A percentile compares a stretch with the other conserved stretches of the same genome.
These are phyloP conservation scores for Myodes glareolus DNA, from an alignment of 2,113 vertebrate genomes.

Conservation along the genomic window DNA sequence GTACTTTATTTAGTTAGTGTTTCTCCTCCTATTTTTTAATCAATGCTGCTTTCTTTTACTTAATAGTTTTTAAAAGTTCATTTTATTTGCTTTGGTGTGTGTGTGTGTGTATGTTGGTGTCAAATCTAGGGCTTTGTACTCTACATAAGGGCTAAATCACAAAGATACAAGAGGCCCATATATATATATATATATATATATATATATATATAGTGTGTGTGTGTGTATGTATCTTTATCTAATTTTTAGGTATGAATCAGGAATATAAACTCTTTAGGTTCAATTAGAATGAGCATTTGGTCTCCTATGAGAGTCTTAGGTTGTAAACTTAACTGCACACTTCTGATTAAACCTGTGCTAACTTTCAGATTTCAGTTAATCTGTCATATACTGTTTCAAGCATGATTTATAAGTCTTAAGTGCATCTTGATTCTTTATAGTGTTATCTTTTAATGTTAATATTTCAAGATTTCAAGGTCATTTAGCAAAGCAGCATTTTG, in stretches of 20 bases:
- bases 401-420: background rate
- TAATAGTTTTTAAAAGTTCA: background rate
- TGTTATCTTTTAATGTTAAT: background rate
- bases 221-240: no score
- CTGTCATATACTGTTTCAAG: background rate
- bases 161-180: no score
- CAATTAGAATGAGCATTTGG: background rate
- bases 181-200: no score
- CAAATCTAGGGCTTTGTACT: background rate
- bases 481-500: background rate
- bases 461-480: background rate
- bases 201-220: no score
- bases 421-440: background rate
- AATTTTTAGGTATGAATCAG: background rate
- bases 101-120: background rate
- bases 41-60: background rate
- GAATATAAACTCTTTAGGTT: background rate
- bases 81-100: background rate
- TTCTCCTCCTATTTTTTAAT: background rate
- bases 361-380: background rate
- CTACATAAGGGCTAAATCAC: background rate
- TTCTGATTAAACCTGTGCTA: background rate
- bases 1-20: background rate
- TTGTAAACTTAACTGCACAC: background rate
- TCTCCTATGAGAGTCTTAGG: background rate